phyloP scores from a whole-genome alignment of 2,797 vertebrate genomes.

The Cercopithecus mitis region DNA sequence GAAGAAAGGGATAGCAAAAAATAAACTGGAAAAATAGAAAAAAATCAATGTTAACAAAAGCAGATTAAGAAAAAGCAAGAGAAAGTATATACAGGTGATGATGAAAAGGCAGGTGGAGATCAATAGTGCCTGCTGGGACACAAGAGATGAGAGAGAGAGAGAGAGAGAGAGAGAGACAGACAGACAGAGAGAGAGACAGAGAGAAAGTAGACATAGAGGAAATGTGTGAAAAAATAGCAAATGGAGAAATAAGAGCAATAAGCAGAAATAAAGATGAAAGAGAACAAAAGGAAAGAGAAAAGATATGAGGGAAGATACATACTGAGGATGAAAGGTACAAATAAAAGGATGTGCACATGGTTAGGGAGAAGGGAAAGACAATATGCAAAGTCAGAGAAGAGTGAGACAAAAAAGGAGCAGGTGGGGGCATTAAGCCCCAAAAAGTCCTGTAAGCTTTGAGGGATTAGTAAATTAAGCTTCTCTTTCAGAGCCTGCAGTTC shows the following conservation, averaged over 20 bases:
- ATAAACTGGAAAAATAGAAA: background rate
- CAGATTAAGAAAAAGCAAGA: background rate
- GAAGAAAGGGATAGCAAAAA: background rate
- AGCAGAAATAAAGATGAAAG: background rate
- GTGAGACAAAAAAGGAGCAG: background rate
- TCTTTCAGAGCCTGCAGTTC: background rate
- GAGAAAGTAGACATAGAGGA: rapidly evolving
- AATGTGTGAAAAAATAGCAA: background rate
- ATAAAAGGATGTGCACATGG: background rate
- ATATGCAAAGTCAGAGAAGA: background rate
- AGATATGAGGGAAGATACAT: background rate
- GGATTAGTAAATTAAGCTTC: background rate
- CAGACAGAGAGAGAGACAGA: background rate
- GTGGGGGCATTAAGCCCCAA: background rate
- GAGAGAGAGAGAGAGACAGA: background rate
- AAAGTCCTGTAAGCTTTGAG: background rate
- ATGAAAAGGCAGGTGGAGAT: background rate
- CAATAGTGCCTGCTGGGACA: background rate
- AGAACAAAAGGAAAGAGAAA: background rate
- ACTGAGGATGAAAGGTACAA: background rate
- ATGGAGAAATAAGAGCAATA: background rate
- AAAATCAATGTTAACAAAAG: background rate
- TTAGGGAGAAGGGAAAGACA: background rate
- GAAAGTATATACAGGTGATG: background rate
- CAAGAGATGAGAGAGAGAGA: background rate